Percentiles rank a stretch among this genome's conserved stretches.
phyloP scores from a whole-genome alignment of 2,888 invertebrate species.

The Ophion obscuratus region DNA sequence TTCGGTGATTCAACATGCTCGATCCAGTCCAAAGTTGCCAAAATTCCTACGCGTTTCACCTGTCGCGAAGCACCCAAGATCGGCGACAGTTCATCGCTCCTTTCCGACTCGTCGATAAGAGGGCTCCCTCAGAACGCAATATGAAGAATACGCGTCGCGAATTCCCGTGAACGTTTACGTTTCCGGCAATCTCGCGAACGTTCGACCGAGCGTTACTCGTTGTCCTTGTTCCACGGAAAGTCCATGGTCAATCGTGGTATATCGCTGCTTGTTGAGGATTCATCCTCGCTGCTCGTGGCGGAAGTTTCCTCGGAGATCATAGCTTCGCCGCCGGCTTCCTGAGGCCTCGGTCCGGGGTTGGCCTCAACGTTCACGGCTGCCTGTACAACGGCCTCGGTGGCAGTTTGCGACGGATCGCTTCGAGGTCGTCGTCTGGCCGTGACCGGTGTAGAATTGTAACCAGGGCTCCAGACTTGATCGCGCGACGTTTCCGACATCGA shows the following conservation, averaged over 20 bases:
- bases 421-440: slow-evolving; percentile 74
- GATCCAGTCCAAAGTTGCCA: not conserved
- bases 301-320: slow-evolving; percentile 87
- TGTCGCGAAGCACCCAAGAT: not conserved
- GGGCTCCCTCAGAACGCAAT: not conserved
- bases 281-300: slow-evolving; percentile 82
- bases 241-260: slow-evolving; percentile 78
- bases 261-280: slow-evolving; percentile 81
- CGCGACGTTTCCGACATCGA: slow-evolving; percentile 75
- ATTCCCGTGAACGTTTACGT: not conserved
- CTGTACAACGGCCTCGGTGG: slow-evolving; percentile 82
- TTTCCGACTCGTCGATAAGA: too few species aligned
- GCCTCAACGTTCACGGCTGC: slow-evolving; percentile 83
- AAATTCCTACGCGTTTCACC: not conserved
- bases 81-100: not conserved
- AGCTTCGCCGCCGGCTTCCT: slow-evolving; percentile 89
- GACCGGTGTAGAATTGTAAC: slow-evolving; percentile 79
- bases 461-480: slow-evolving; percentile 76
- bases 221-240: slow-evolving; percentile 73
- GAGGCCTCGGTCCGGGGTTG: slow-evolving; percentile 86
- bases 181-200: slow-evolving; percentile 8
- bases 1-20: not conserved
- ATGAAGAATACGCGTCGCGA: slow-evolving; percentile 9
- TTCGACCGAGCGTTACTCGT: slow-evolving; percentile 62
- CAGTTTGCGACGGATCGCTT: slow-evolving; percentile 82